Conservation (phyloP, 2,888 invertebrate genomes). For the Agapostemon virescens region DNA sequence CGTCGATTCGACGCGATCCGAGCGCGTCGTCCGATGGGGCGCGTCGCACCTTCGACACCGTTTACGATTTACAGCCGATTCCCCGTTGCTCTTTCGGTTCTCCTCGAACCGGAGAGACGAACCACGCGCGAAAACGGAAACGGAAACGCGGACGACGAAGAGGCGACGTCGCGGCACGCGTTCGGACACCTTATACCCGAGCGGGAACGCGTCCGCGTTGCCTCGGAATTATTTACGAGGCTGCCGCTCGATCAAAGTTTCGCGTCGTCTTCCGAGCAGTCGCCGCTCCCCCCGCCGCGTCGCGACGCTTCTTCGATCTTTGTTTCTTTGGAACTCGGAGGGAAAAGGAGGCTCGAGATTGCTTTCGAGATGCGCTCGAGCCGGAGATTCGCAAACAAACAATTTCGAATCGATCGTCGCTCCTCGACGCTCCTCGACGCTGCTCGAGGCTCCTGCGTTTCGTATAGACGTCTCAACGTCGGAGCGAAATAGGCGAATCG, state of each 20-base stretch:
- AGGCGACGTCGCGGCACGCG: background rate
- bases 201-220: too few relatives aligned
- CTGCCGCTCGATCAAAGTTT: conserved; percentile 8
- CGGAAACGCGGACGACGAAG: background rate
- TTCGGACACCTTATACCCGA: background rate
- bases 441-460: background rate
- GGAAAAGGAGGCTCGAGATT: conserved; percentile 6
- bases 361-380: background rate
- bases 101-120: background rate
- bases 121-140: background rate
- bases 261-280: background rate
- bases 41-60: background rate
- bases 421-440: background rate
- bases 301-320: conserved; percentile 6
- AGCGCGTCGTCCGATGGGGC: background rate
- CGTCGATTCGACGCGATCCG: conserved; percentile 2
- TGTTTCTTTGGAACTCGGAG: conserved; percentile 9
- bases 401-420: background rate
- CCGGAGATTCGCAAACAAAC: background rate
- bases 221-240: conserved; percentile 11
- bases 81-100: background rate
- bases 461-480: too few relatives aligned
- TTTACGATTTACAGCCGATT: background rate
- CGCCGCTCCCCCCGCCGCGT: background rate
- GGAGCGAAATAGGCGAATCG: background rate